Conservation (phyloP, 2,113 vertebrate genomes). For the Myotis davidii region DNA sequence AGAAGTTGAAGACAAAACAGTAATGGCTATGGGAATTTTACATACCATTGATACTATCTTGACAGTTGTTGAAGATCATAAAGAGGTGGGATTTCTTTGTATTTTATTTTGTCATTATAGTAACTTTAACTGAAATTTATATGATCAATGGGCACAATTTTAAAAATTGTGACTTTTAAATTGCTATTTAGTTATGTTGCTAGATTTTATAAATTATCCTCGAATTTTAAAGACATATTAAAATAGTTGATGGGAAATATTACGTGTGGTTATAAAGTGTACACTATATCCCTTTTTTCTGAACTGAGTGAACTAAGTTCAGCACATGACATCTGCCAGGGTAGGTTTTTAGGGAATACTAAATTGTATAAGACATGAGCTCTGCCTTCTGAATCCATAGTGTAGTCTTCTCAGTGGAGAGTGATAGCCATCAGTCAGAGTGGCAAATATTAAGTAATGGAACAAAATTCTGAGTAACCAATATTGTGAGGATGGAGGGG, state of each 20-base stretch:
- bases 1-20: conserved; percentile 96
- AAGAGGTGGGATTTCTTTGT: conserved; percentile 89
- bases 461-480: neutral
- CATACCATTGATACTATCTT: conserved; percentile 98
- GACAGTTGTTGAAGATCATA: conserved; percentile 96
- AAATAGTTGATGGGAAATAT: neutral
- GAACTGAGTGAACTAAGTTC: neutral
- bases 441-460: neutral
- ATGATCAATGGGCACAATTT: neutral
- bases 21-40: conserved; percentile 97
- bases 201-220: conserved; percentile 28
- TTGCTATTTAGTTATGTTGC: neutral
- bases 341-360: neutral
- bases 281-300: neutral
- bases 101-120: neutral
- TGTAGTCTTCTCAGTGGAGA: neutral
- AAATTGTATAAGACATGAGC: neutral
- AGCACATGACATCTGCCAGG: neutral
- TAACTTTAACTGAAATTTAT: neutral
- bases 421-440: neutral
- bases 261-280: neutral
- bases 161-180: conserved; percentile 31
- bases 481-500: neutral
- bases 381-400: neutral
- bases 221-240: neutral